phyloP scores from a whole-genome alignment of 2,113 vertebrate genomes.

The Polypterus senegalus region DNA sequence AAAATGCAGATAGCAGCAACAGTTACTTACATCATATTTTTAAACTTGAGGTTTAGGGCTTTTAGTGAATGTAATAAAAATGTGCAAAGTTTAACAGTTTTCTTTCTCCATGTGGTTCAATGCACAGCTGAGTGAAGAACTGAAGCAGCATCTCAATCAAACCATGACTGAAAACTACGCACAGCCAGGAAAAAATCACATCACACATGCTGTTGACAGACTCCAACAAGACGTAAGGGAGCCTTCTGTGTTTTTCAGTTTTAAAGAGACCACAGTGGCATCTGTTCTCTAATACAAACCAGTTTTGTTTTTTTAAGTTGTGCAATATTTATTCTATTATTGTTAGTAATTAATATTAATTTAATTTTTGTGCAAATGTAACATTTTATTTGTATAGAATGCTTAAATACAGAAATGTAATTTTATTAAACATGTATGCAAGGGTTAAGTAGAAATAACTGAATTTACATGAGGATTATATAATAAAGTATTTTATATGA shows the following conservation, averaged over 20 bases:
- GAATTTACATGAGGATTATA: too few species aligned
- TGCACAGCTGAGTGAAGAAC: conserved; percentile 60
- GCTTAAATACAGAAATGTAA: too few species aligned
- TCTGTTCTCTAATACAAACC: not conserved
- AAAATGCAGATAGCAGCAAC: too few species aligned
- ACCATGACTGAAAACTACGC: conserved; percentile 62
- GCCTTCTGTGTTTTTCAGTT: not conserved
- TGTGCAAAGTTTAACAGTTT: not conserved
- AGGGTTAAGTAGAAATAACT: too few species aligned
- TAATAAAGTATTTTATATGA: too few species aligned
- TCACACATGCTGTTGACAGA: conserved; percentile 59
- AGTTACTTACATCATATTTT: too few species aligned
- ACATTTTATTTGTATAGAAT: too few species aligned
- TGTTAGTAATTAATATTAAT: not conserved
- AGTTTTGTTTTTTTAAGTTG: not conserved
- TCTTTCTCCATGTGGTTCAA: not conserved
- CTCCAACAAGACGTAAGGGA: conserved; percentile 68
- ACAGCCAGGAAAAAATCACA: conserved; percentile 42
- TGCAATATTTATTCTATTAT: not conserved
- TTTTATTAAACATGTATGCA: too few species aligned
- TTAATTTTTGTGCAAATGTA: too few species aligned
- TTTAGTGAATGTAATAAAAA: too few species aligned
- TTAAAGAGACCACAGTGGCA: not conserved
- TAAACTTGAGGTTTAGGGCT: too few species aligned
- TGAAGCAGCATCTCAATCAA: conserved; percentile 59